Evolutionary conservation across 2,113 vertebrate genomes (phyloP).

Genomic region (Odontophorus gujanensis): DNA sequence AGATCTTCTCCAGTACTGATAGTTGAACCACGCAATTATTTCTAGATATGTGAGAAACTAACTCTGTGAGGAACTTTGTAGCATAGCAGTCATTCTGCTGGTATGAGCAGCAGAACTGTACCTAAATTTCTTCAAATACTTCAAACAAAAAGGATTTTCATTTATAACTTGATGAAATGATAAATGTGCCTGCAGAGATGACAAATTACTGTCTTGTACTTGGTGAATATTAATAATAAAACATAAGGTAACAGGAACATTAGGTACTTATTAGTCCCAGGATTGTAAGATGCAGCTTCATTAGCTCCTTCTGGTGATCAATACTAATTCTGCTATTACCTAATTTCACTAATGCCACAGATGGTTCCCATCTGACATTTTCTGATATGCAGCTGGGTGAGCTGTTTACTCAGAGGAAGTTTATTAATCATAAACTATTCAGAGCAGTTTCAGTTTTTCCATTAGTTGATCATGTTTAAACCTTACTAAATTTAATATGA

Average conservation of each 20-base stretch:
- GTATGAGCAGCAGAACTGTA: neutral
- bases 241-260: neutral
- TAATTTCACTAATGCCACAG: neutral
- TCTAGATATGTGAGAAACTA: neutral
- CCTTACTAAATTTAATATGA: neutral
- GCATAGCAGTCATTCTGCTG: neutral
- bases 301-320: neutral
- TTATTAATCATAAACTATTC: slow-evolving; percentile 6
- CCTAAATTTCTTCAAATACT: neutral
- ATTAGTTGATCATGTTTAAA: neutral
- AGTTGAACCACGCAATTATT: neutral
- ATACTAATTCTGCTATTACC: neutral
- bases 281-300: neutral
- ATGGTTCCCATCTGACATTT: neutral
- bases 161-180: neutral
- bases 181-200: neutral
- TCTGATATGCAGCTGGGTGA: neutral
- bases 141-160: neutral
- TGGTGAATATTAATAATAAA: neutral
- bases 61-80: neutral
- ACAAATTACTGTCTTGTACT: neutral
- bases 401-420: neutral
- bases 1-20: neutral
- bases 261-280: neutral
- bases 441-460: neutral